Base-by-base conservation (phyloP, 2,888 invertebrate genomes). In the Globia sparganii region DNA sequence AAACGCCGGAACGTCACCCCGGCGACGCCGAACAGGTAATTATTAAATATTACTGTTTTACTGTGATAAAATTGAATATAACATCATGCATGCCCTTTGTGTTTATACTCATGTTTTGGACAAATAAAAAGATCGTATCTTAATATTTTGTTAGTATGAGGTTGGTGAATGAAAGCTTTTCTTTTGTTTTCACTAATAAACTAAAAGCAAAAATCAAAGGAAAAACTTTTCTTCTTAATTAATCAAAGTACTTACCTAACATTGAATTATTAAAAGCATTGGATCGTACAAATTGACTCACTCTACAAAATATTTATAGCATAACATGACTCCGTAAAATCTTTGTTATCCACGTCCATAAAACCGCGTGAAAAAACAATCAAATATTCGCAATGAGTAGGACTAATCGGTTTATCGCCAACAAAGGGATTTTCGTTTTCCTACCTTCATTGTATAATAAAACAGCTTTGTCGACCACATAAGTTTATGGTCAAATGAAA, bases 361-460 rank as follows among this genome's bases (percentile, higher is more conserved):
- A 72, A 62, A 64, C 40, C 5, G 13, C 28, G 37, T 53, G 21
- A 37, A 71, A 70, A 79, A 72, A 40, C 80, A 62, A 78, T 72
- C n/a, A 62, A 58, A 59, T 62, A 34, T 56, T 70, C 43, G 53
- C 53, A 78, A 62, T 64, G 25, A 64, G 56, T 28, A 64, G 25
- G 53, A 49, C 73, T 49, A 80, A 80, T 64, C 46, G 46, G 37
- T 72, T 64, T 80, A 78, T 53, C 21, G 56, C 56, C 31, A 18
- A 72, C 80, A 80, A 56, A 78, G 53, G 31, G 56, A 49, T 46
- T 80, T 73, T 28, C 40, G 18, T 25, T 31, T 72, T 64, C 31
- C 25, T 49, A 72, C 34, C 18, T 65, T 53, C n/a, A 46, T 31
- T 46, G 37, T 31, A 56, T 37, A 71, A 79, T 71, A 79, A 70